Conservation (phyloP, 2,797 vertebrate species). For the Ctenopoma multispine region DNA sequence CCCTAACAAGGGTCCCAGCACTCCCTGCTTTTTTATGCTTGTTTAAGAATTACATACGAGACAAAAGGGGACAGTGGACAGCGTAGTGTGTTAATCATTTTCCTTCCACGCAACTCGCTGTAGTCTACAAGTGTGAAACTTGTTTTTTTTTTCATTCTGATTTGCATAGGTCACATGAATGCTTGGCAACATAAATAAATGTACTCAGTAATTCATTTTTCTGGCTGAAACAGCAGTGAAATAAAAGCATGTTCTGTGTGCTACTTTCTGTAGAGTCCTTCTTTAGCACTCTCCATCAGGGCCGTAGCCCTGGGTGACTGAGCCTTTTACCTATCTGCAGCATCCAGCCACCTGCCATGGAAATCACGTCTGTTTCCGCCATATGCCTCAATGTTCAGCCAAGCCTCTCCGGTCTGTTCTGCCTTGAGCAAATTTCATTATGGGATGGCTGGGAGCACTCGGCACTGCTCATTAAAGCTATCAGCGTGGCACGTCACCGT, state of each 20-base stretch:
- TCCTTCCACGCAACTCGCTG: slow-evolving; percentile 17
- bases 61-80: slow-evolving; percentile 44
- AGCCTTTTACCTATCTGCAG: slow-evolving; percentile 86
- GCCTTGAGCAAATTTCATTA: slow-evolving; percentile 95
- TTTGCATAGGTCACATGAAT: slow-evolving; percentile 17
- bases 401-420: slow-evolving; percentile 91
- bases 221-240: slow-evolving; percentile 28
- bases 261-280: slow-evolving; percentile 68
- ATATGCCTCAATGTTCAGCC: slow-evolving; percentile 93
- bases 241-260: slow-evolving; percentile 50
- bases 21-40: slow-evolving; percentile 43
- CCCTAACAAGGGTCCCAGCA: slow-evolving; percentile 56
- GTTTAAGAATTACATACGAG: slow-evolving; percentile 56
- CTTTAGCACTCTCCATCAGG: slow-evolving; percentile 81
- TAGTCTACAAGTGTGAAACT: slow-evolving; percentile 7
- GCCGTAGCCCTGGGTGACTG: slow-evolving; percentile 81
- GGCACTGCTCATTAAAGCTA: slow-evolving; percentile 90
- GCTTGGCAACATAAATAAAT: not conserved
- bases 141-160: not conserved
- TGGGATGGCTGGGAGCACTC: slow-evolving; percentile 89
- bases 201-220: slow-evolving; percentile 12
- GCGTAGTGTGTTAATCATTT: slow-evolving; percentile 56
- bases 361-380: slow-evolving; percentile 94
- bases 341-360: slow-evolving; percentile 85
- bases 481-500: slow-evolving; percentile 90